Evolutionary conservation across 2,113 vertebrate species (phyloP).

Genomic region (Perognathus longimembris): DNA sequence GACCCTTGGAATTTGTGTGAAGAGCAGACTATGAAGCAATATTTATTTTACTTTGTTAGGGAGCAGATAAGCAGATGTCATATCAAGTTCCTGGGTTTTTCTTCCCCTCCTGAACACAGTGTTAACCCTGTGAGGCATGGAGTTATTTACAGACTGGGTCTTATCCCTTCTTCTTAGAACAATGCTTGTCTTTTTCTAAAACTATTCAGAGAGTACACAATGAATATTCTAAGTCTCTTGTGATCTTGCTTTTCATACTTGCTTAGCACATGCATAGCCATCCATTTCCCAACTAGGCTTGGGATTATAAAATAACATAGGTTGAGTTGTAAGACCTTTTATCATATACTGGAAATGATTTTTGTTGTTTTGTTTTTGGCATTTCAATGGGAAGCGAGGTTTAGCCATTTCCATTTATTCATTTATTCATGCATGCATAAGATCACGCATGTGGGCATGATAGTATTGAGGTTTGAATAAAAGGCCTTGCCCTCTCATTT

Average conservation of each 20-base stretch:
- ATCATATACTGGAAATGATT: not conserved
- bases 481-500: no score
- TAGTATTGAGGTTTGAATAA: no score
- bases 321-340: not conserved
- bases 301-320: conserved; percentile 10
- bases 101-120: not conserved
- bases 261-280: no score
- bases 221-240: not conserved
- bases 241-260: not conserved
- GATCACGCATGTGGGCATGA: no score
- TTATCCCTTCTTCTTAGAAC: not conserved
- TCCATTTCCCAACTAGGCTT: not conserved
- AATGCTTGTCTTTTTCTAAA: not conserved
- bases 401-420: not conserved
- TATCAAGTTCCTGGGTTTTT: not conserved
- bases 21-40: conserved; percentile 55
- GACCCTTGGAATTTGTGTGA: conserved; percentile 36
- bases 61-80: conserved; percentile 21
- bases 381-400: not conserved
- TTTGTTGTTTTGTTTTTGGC: not conserved
- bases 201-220: not conserved
- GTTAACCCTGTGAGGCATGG: not conserved
- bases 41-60: conserved; percentile 4
- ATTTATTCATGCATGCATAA: no score
- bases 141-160: not conserved